Percentiles rank a stretch among this genome's conserved stretches.
phyloP scores from a whole-genome alignment of 2,113 vertebrate species.

The Spea multiplicata region DNA sequence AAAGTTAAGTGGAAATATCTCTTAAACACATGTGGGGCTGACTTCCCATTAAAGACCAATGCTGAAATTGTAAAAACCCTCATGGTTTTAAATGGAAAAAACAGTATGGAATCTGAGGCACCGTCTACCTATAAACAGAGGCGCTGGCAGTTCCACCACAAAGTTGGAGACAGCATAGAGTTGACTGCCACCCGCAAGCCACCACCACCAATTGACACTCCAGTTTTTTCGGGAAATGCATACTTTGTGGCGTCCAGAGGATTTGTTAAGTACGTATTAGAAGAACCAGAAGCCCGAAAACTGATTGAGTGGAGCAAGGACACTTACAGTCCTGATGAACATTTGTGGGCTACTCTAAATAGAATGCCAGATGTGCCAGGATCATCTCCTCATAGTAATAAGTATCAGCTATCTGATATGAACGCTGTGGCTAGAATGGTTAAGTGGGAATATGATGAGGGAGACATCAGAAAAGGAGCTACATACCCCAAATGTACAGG shows the following conservation, averaged over 20 bases:
- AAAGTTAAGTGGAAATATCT: conserved; percentile 66
- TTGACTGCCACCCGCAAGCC: conserved; percentile 51
- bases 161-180: conserved; percentile 54
- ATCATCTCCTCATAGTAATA: conserved; percentile 58
- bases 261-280: conserved; percentile 65
- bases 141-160: conserved; percentile 56
- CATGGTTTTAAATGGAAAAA: conserved; percentile 63
- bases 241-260: conserved; percentile 68
- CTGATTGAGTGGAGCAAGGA: conserved; percentile 71
- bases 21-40: conserved; percentile 71
- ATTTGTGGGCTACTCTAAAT: conserved; percentile 73
- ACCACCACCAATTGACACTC: conserved; percentile 63
- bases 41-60: conserved; percentile 77
- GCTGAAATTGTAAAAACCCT: conserved; percentile 63
- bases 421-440: conserved; percentile 61
- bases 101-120: conserved; percentile 67
- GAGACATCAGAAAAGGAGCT: conserved; percentile 60
- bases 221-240: conserved; percentile 71
- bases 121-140: conserved; percentile 50
- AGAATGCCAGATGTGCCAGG: conserved; percentile 68
- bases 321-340: conserved; percentile 74
- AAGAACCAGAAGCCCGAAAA: conserved; percentile 48
- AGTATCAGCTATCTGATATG: conserved; percentile 70
- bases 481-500: conserved; percentile 66
- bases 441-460: conserved; percentile 65